phyloP scores from a whole-genome alignment of 2,113 vertebrate species.

The Cariama cristata region DNA sequence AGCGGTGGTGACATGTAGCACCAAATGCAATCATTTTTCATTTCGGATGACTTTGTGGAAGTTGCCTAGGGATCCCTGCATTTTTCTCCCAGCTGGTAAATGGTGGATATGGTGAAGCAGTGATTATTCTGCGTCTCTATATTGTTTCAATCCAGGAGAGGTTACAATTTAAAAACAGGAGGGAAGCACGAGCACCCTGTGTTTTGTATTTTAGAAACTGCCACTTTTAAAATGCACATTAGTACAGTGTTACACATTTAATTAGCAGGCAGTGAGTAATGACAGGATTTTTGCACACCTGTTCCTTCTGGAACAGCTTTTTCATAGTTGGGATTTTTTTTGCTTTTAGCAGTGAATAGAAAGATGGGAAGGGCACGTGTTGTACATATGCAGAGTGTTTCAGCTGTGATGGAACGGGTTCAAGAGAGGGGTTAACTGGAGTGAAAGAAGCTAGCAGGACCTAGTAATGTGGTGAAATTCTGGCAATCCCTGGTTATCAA shows the following conservation, averaged over 20 bases:
- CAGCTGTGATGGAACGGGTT: conserved; percentile 18
- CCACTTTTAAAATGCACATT: not conserved
- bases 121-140: not conserved
- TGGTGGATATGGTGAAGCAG: not conserved
- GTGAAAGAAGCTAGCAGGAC: not conserved
- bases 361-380: accelerated
- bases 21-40: accelerated
- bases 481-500: conserved; percentile 32
- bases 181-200: not conserved
- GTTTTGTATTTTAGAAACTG: not conserved
- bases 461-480: not conserved
- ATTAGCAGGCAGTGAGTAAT: not conserved
- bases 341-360: not conserved
- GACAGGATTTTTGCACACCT: not conserved
- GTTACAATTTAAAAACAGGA: not conserved
- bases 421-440: conserved; percentile 19
- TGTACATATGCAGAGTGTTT: not conserved
- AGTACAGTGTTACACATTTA: not conserved
- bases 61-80: not conserved
- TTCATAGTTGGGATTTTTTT: not conserved
- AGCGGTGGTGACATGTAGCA: not conserved
- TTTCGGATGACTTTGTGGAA: not conserved
- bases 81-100: not conserved
- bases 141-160: not conserved
- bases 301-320: not conserved